Percentiles rank a stretch among this genome's conserved stretches.
phyloP scores from a whole-genome alignment of 2,113 vertebrate species.

The Toxotes jaculatrix region DNA sequence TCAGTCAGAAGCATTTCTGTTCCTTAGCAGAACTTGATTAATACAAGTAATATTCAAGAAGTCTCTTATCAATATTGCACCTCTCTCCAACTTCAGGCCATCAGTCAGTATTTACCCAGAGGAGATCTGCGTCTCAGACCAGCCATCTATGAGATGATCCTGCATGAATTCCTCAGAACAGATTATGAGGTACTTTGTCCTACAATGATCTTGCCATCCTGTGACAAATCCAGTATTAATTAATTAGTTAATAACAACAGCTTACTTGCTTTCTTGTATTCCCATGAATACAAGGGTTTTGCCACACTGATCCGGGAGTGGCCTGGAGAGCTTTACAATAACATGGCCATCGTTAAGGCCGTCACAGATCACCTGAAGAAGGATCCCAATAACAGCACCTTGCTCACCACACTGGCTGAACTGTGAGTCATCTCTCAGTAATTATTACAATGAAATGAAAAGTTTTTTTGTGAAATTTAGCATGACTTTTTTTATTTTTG shows the following conservation, averaged over 20 bases:
- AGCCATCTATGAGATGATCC: slow-evolving; percentile 98
- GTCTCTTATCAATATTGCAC: not conserved
- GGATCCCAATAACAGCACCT: slow-evolving; percentile 90
- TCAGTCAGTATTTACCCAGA: slow-evolving; percentile 96
- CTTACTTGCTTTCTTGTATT: not conserved
- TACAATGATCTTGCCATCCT: not conserved
- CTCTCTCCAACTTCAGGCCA: slow-evolving; percentile 84
- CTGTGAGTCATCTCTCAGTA: slow-evolving; percentile 85
- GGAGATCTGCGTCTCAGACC: slow-evolving; percentile 94
- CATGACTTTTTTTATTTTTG: not conserved
- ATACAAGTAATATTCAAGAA: not conserved
- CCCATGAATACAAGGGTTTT: slow-evolving; percentile 90
- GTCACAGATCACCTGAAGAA: slow-evolving; percentile 94
- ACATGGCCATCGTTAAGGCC: slow-evolving; percentile 93
- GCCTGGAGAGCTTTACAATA: slow-evolving; percentile 98
- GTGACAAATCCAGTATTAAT: not conserved
- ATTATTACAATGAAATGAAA: not conserved
- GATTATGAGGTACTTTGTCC: slow-evolving; percentile 91
- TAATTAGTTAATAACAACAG: not conserved
- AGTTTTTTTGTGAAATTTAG: not conserved
- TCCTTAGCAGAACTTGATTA: not conserved
- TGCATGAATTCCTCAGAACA: slow-evolving; percentile 96
- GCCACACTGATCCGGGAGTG: slow-evolving; percentile 94
- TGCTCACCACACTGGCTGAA: slow-evolving; percentile 94
- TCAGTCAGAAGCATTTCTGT: not conserved